A percentile compares a stretch with the other conserved stretches of the same genome.
Evolutionary conservation across 2,113 vertebrate species (phyloP).

Genomic region (Ctenodactylus gundi): DNA sequence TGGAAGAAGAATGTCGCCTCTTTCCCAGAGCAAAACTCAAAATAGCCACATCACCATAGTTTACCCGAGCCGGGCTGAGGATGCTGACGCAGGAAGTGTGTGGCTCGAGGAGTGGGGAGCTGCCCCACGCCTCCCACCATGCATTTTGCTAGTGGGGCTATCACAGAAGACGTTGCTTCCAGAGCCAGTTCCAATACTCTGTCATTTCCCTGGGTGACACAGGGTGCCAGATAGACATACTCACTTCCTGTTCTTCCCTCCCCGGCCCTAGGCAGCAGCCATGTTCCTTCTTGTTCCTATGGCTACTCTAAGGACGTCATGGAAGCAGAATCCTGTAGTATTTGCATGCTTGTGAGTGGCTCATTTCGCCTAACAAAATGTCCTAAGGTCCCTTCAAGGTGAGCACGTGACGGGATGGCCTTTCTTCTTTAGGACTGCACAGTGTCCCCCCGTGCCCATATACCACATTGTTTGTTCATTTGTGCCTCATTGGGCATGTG

Average conservation of each 20-base stretch:
- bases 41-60: fast-evolving
- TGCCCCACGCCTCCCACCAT: too few relatives aligned
- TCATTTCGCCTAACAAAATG: neutral
- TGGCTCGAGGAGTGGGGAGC: fast-evolving
- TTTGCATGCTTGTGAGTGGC: neutral
- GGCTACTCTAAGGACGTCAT: neutral
- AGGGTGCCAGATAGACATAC: too few relatives aligned
- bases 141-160: too few relatives aligned
- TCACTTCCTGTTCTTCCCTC: fast-evolving
- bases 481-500: too few relatives aligned
- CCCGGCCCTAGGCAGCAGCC: too few relatives aligned
- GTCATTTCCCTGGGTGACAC: neutral
- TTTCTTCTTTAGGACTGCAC: neutral
- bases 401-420: too few relatives aligned
- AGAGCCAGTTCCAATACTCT: too few relatives aligned
- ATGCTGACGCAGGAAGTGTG: neutral
- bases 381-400: neutral
- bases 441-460: too few relatives aligned
- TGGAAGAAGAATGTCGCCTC: neutral
- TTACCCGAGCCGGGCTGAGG: fast-evolving
- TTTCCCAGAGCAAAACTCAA: neutral
- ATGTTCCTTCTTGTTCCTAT: neutral
- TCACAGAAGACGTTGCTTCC: too few relatives aligned
- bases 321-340: neutral
- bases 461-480: neutral